Percentiles rank a stretch among this genome's conserved stretches.
phyloP scores from a whole-genome alignment of 2,797 vertebrate genomes.

The Oreortyx pictus region DNA sequence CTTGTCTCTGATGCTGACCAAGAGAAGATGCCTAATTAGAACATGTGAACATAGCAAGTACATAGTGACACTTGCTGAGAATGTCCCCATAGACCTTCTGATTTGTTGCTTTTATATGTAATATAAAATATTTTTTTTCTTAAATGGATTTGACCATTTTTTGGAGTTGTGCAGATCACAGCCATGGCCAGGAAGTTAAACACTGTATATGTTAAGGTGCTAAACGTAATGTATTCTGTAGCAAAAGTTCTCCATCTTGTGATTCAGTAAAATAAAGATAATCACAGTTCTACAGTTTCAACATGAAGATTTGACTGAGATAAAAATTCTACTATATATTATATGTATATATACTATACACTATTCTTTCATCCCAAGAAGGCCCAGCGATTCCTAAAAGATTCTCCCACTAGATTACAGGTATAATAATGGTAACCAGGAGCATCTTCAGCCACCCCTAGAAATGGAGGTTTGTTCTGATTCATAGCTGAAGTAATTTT shows the following conservation, averaged over 20 bases:
- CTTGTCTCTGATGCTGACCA: background rate
- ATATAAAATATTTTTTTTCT: background rate
- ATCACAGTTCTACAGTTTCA: background rate
- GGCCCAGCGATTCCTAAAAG: background rate
- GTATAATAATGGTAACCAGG: background rate
- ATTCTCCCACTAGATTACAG: background rate
- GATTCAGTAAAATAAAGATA: background rate
- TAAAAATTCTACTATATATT: too few relatives aligned
- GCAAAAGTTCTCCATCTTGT: background rate
- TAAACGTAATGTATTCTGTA: background rate
- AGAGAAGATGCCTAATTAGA: background rate
- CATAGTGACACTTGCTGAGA: background rate
- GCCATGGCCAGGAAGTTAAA: background rate
- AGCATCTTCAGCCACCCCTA: background rate
- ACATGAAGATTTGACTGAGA: background rate
- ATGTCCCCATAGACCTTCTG: background rate
- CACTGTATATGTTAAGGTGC: fast-evolving
- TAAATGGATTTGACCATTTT: background rate
- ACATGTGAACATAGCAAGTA: background rate
- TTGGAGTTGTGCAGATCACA: background rate
- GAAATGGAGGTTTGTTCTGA: background rate
- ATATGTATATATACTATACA: too few relatives aligned
- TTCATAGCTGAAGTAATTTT: background rate
- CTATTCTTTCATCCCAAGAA: background rate
- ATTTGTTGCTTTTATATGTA: background rate